A percentile compares a stretch with the other conserved stretches of the same genome.
Conservation (phyloP, 2,888 invertebrate species). For the Cartodere bifasciata region DNA sequence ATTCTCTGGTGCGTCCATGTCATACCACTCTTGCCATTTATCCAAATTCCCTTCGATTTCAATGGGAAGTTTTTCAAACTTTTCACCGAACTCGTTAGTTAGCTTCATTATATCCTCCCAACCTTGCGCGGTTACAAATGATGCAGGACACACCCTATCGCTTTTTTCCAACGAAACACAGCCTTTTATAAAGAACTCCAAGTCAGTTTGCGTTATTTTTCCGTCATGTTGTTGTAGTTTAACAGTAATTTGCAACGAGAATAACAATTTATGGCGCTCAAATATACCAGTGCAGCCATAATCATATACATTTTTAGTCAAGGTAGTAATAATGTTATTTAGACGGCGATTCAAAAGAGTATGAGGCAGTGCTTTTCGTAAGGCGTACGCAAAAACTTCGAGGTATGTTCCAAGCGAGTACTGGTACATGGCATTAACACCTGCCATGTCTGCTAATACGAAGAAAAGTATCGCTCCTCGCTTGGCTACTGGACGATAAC, state of each 20-base stretch:
- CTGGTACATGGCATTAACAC: constrained; percentile 84
- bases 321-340: constrained; percentile 66
- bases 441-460: constrained; percentile 79
- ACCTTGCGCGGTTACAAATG: constrained; percentile 59
- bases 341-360: constrained; percentile 61
- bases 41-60: constrained; percentile 37
- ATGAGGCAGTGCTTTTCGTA: constrained; percentile 74
- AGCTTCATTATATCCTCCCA: constrained; percentile 79
- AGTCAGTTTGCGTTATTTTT: constrained; percentile 50
- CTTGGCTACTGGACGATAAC: constrained; percentile 73
- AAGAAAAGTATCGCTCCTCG: constrained; percentile 86
- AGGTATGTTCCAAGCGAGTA: constrained; percentile 78
- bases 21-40: constrained; percentile 57
- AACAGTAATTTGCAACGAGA: constrained; percentile 81
- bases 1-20: constrained; percentile 71
- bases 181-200: constrained; percentile 85
- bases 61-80: constrained; percentile 52
- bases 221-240: constrained; percentile 63
- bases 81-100: constrained; percentile 49
- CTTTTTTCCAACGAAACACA: constrained; percentile 68
- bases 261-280: constrained; percentile 80
- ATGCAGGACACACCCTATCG: constrained; percentile 47
- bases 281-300: constrained; percentile 89
- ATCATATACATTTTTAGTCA: constrained; percentile 81
- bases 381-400: constrained; percentile 69